phyloP scores from a whole-genome alignment of 2,113 vertebrate genomes.

The Odontophorus gujanensis region DNA sequence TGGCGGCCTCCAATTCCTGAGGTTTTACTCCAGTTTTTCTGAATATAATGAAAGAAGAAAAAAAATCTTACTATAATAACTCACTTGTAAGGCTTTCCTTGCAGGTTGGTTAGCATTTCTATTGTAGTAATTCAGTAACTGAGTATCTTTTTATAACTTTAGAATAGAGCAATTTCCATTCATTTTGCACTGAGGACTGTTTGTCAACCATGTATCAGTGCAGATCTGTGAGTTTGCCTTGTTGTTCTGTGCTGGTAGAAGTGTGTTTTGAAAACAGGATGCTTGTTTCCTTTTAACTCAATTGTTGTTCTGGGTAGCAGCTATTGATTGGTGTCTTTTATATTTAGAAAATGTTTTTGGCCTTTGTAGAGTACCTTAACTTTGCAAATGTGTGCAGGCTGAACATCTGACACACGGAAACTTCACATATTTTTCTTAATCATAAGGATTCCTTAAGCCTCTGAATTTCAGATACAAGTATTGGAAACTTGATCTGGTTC shows the following conservation, averaged over 20 bases:
- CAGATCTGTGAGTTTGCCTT: background rate
- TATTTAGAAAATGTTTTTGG: background rate
- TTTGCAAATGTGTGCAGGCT: background rate
- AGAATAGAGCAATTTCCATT: background rate
- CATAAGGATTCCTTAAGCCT: background rate
- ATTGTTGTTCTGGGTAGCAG: background rate
- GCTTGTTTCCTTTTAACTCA: background rate
- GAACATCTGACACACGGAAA: background rate
- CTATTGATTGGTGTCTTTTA: background rate
- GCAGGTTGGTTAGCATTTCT: slow-evolving; percentile 3
- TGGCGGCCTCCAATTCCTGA: background rate
- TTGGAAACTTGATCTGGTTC: background rate
- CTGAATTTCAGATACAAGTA: background rate
- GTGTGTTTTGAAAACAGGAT: background rate
- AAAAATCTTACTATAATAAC: background rate
- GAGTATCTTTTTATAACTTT: background rate
- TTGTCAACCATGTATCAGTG: background rate
- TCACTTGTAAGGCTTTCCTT: slow-evolving; percentile 8
- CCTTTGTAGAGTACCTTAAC: background rate
- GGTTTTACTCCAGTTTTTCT: slow-evolving; percentile 26
- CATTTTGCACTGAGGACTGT: background rate
- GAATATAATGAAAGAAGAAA: background rate
- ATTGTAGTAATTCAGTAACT: background rate
- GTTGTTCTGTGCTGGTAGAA: background rate
- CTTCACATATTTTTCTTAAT: background rate